These are phyloP conservation scores for Mythimna pallens DNA, from an alignment of 2,888 invertebrate genomes.

Conservation along the genomic window DNA sequence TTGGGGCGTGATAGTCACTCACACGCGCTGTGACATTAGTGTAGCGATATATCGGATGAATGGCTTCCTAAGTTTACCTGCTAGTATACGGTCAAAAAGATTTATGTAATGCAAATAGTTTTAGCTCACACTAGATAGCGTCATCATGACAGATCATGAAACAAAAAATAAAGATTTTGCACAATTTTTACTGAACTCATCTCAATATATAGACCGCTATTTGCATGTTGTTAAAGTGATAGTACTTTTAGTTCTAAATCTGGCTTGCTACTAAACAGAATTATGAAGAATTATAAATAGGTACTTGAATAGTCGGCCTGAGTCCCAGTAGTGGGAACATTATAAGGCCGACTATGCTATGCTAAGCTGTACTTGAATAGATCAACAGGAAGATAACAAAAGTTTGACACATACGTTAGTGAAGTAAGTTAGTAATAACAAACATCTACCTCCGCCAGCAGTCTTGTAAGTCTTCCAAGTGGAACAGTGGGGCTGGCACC, in stretches of 20 bases:
- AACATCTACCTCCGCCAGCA: background rate
- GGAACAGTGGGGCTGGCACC: background rate
- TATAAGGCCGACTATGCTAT: too few species aligned
- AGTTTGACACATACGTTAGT: background rate
- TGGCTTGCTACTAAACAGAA: background rate
- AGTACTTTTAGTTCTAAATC: constrained; percentile 8
- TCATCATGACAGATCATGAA: background rate
- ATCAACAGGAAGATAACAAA: background rate
- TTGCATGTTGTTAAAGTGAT: background rate
- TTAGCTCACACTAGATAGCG: background rate
- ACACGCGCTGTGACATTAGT: background rate
- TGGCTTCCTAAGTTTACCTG: too few species aligned
- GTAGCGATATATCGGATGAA: background rate
- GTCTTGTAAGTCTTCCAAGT: background rate
- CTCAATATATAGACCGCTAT: background rate
- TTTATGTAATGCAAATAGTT: background rate
- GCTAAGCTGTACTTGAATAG: background rate
- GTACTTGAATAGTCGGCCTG: too few species aligned
- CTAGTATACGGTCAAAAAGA: background rate
- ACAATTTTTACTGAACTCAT: constrained; percentile 3
- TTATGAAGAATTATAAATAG: background rate
- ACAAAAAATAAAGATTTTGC: background rate
- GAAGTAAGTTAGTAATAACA: background rate
- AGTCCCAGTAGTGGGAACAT: too few species aligned
- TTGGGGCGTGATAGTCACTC: constrained; percentile 7